Percentiles rank a stretch among this genome's conserved stretches.
Conservation (phyloP, 2,113 vertebrate genomes). For the Lampris incognitus region DNA sequence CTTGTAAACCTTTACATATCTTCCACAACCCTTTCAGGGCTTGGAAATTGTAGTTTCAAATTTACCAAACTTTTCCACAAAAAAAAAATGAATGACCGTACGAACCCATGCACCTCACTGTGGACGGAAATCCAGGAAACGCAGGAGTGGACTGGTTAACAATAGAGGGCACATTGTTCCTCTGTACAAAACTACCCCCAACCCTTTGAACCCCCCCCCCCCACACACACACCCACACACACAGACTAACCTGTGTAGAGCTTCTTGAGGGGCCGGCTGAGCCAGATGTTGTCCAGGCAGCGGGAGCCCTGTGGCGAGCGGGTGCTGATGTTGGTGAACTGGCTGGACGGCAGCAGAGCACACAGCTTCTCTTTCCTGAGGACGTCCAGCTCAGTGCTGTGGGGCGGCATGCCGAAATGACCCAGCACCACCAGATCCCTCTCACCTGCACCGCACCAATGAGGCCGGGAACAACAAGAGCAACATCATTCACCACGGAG, state of each 20-base stretch:
- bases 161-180: no score
- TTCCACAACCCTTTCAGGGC: no score
- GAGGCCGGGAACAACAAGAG: not conserved
- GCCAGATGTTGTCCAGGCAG: constrained; percentile 94
- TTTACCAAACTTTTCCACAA: no score
- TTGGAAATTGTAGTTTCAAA: no score
- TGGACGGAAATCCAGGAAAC: no score
- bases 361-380: constrained; percentile 91
- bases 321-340: constrained; percentile 96
- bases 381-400: constrained; percentile 85
- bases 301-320: constrained; percentile 89
- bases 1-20: no score
- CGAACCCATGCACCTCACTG: no score
- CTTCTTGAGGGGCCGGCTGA: constrained; percentile 91
- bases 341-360: constrained; percentile 84
- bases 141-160: no score
- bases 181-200: not conserved
- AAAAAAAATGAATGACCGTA: no score
- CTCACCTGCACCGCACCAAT: constrained; percentile 81
- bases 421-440: constrained; percentile 91
- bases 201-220: not conserved
- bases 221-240: not conserved
- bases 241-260: constrained; percentile 86
- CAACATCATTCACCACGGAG: no score
- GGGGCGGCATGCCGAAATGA: constrained; percentile 88